These are phyloP conservation scores for Conchocele bisecta DNA, from an alignment of 2,888 invertebrate species.

Conservation along the genomic window DNA sequence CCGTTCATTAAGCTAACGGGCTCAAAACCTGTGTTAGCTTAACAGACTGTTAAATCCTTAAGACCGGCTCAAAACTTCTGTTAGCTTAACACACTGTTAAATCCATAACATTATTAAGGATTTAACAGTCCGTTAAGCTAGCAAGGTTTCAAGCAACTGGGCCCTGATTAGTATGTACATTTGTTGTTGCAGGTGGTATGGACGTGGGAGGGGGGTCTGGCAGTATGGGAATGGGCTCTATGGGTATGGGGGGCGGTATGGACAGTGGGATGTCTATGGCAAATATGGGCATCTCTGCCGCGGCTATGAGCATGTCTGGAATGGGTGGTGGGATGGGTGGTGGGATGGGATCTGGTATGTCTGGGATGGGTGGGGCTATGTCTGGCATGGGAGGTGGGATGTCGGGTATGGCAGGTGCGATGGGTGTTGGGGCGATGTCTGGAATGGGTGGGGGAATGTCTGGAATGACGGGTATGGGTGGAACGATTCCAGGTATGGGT, in stretches of 20 bases:
- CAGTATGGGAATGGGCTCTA: no score
- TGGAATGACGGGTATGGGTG: slow-evolving; percentile 52
- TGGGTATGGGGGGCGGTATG: not conserved
- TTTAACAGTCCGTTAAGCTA: no score
- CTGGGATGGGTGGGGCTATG: slow-evolving; percentile 38
- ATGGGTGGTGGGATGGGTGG: slow-evolving; percentile 60
- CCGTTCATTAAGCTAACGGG: no score
- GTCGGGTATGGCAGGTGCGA: slow-evolving; percentile 55
- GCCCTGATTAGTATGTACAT: no score
- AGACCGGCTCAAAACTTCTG: no score
- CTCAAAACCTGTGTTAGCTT: no score
- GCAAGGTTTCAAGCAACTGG: no score
- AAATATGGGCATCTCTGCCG: slow-evolving; percentile 30
- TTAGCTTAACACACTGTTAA: no score
- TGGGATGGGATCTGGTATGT: slow-evolving; percentile 54
- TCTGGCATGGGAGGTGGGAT: slow-evolving; percentile 59
- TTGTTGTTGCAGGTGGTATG: no score
- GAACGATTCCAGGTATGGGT: slow-evolving; percentile 22
- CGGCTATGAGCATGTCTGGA: slow-evolving; percentile 20
- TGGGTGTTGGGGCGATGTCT: slow-evolving; percentile 55
- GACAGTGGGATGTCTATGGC: not conserved
- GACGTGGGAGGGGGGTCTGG: not conserved
- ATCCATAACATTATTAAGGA: no score
- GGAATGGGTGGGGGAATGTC: slow-evolving; percentile 52
- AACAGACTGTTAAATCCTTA: no score